Evolutionary conservation across 2,888 invertebrate genomes (phyloP).

Genomic region (Sepioteuthis lessoniana): DNA sequence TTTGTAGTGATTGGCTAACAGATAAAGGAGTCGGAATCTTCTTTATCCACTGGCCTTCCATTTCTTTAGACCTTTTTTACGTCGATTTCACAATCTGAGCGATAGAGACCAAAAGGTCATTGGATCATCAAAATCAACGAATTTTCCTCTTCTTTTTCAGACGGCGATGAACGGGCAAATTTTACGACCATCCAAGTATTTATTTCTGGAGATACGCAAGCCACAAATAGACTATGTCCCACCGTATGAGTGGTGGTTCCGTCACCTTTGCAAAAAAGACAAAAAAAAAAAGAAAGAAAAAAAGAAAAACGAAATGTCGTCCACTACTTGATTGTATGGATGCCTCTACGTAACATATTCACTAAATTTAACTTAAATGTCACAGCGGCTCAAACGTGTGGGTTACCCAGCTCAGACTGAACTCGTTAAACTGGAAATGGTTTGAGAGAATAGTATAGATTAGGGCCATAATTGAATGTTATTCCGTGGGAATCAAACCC

Average conservation of each 20-base stretch:
- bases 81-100: neutral
- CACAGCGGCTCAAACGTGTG: too few species aligned
- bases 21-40: neutral
- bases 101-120: neutral
- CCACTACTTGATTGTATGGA: neutral
- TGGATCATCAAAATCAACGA: neutral
- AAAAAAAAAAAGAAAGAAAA: too few species aligned
- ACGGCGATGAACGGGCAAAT: neutral
- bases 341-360: neutral
- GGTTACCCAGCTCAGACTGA: too few species aligned
- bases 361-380: too few species aligned
- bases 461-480: too few species aligned
- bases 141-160: neutral
- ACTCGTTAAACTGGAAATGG: too few species aligned
- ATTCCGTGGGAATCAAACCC: too few species aligned
- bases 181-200: neutral
- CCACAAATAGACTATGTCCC: neutral
- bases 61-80: neutral
- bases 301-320: neutral
- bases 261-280: neutral
- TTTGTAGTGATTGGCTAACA: neutral
- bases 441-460: too few species aligned
- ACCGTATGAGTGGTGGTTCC: too few species aligned
- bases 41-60: neutral
- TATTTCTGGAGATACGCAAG: neutral